phyloP scores from a whole-genome alignment of 1,140 invertebrate genomes.

The Drosophila miranda region DNA sequence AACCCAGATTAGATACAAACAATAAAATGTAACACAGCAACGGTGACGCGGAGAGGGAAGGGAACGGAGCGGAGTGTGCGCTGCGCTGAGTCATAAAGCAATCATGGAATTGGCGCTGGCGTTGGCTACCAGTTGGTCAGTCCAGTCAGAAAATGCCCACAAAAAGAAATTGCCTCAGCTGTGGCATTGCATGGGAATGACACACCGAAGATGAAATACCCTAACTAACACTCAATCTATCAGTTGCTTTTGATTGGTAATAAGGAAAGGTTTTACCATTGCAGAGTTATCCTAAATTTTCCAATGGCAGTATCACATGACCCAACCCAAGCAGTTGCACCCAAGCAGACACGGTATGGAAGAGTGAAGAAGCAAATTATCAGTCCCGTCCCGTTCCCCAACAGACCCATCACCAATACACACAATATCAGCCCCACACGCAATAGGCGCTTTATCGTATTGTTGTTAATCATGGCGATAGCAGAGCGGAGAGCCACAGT shows the following conservation, averaged over 20 bases:
- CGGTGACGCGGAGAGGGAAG: neutral
- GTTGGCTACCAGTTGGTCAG: constrained; percentile 28
- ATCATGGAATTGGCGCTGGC: constrained; percentile 6
- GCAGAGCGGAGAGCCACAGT: constrained; percentile 6
- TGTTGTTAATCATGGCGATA: constrained; percentile 48
- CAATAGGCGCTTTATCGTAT: constrained; percentile 36
- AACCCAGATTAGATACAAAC: constrained; percentile 67
- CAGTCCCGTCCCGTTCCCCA: constrained; percentile 3
- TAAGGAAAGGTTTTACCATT: constrained; percentile 4
- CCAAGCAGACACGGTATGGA: constrained; percentile 11
- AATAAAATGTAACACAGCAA: constrained; percentile 59
- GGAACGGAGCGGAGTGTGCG: too few species aligned
- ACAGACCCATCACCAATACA: constrained; percentile 7
- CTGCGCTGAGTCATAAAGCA: constrained; percentile 52
- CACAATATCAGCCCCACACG: constrained; percentile 5
- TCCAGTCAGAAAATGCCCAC: constrained; percentile 17
- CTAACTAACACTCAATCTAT: neutral
- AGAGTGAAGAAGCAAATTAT: constrained; percentile 30
- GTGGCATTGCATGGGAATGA: neutral
- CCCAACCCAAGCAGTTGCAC: constrained; percentile 18
- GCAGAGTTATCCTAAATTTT: neutral
- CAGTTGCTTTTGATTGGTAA: constrained; percentile 2
- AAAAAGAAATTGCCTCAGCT: constrained; percentile 10
- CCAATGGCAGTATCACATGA: constrained; percentile 12
- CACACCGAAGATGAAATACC: neutral